Percentiles rank a stretch among this genome's conserved stretches.
phyloP scores from a whole-genome alignment of 2,888 invertebrate species.

The Morpho deidamia region DNA sequence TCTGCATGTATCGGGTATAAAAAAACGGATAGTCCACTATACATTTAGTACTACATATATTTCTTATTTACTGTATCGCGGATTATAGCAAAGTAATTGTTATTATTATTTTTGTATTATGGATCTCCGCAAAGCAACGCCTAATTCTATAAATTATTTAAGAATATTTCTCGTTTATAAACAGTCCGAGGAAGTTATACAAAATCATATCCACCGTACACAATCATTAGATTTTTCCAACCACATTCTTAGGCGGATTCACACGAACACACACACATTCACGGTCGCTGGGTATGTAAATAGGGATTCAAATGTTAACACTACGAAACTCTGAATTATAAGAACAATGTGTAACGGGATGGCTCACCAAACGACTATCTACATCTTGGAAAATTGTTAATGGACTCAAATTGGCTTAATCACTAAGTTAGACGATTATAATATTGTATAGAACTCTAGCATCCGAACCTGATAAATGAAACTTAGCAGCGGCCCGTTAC shows the following conservation, averaged over 20 bases:
- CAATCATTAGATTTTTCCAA: conserved; percentile 53
- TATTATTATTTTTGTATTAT: too few relatives aligned
- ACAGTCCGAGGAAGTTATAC: background rate
- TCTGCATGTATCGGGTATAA: too few relatives aligned
- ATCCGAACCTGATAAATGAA: too few relatives aligned
- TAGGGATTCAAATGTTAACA: conserved; percentile 53
- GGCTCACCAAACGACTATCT: conserved; percentile 22
- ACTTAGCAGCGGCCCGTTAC: too few relatives aligned
- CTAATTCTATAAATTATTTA: too few relatives aligned
- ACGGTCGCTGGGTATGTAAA: conserved; percentile 74
- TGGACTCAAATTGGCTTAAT: conserved; percentile 12
- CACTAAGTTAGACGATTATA: background rate
- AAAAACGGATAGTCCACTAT: too few relatives aligned
- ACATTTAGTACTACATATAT: too few relatives aligned
- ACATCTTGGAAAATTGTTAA: conserved; percentile 20
- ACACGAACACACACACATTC: conserved; percentile 66
- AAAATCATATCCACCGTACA: conserved; percentile 43
- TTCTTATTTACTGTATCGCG: too few relatives aligned
- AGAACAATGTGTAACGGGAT: conserved; percentile 39
- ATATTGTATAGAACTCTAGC: too few relatives aligned
- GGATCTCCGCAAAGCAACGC: too few relatives aligned
- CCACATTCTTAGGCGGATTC: conserved; percentile 64
- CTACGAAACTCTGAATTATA: conserved; percentile 32
- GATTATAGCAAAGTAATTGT: too few relatives aligned
- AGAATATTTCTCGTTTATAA: too few relatives aligned